Conservation (phyloP, 2,113 vertebrate genomes). For the Stercorarius parasiticus region DNA sequence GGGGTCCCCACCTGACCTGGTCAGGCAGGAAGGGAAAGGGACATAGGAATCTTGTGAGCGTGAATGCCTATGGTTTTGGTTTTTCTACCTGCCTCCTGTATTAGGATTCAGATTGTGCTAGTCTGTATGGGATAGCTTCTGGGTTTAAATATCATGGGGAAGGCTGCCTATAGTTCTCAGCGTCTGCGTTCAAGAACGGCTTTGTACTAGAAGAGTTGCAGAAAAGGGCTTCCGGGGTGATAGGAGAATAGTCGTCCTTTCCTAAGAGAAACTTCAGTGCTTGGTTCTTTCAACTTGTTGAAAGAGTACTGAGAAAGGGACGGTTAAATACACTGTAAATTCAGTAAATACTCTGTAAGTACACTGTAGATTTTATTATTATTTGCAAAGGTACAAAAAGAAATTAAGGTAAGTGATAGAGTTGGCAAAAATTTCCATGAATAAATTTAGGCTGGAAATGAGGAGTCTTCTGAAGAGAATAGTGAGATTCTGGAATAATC, state of each 20-base stretch:
- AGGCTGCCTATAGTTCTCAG: neutral
- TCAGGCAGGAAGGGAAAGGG: neutral
- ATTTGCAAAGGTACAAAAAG: neutral
- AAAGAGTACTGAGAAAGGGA: neutral
- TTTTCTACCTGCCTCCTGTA: neutral
- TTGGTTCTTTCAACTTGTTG: neutral
- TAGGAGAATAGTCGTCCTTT: neutral
- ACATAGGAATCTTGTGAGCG: fast-evolving
- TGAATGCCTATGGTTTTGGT: neutral
- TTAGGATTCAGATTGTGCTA: neutral
- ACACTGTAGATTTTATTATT: neutral
- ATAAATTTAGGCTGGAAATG: neutral
- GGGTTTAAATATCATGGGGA: neutral
- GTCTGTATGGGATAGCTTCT: neutral
- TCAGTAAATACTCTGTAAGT: neutral
- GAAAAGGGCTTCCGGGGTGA: neutral
- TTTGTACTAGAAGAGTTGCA: neutral
- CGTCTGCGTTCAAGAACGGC: neutral
- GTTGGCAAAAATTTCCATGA: neutral
- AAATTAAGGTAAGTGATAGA: neutral
- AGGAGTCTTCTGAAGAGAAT: neutral
- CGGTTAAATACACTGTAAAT: neutral
- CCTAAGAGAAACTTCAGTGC: neutral
- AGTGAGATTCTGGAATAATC: neutral
- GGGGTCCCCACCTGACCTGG: neutral